phyloP scores from a whole-genome alignment of 2,888 invertebrate species.

The Drosophila picticornis region DNA sequence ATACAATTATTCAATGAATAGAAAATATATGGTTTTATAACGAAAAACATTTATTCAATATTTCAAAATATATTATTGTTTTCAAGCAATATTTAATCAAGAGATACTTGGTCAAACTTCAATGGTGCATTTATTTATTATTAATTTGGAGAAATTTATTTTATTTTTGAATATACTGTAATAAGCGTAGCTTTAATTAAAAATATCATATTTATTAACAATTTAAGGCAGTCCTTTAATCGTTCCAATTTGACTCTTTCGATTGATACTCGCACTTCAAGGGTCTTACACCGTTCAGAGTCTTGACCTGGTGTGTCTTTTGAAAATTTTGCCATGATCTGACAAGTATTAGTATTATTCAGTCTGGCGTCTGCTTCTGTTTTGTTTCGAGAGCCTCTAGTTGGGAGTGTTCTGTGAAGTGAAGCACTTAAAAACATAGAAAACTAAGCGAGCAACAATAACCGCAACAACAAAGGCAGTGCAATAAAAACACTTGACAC shows the following conservation, averaged over 20 bases:
- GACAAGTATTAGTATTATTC: constrained; percentile 10
- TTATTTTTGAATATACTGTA: background rate
- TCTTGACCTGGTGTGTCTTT: background rate
- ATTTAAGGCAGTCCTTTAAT: background rate
- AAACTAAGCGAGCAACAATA: constrained; percentile 45
- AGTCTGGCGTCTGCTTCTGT: constrained; percentile 17
- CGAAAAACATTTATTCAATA: background rate
- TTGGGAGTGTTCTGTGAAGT: constrained; percentile 5
- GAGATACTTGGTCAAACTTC: background rate
- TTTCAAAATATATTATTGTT: background rate
- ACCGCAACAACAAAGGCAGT: constrained; percentile 41
- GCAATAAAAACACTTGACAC: constrained; percentile 80
- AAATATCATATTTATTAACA: no score
- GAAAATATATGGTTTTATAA: background rate
- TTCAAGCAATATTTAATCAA: background rate
- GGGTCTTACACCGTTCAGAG: background rate
- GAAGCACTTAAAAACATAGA: constrained; percentile 63
- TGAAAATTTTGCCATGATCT: background rate
- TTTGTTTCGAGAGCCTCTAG: constrained; percentile 5
- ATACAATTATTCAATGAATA: background rate
- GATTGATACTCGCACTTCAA: background rate
- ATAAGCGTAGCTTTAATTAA: background rate
- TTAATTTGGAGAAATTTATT: background rate
- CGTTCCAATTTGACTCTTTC: background rate
- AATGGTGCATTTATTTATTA: background rate